These are phyloP conservation scores for Psilopogon haemacephalus DNA, from an alignment of 2,113 vertebrate genomes.

Conservation along the genomic window DNA sequence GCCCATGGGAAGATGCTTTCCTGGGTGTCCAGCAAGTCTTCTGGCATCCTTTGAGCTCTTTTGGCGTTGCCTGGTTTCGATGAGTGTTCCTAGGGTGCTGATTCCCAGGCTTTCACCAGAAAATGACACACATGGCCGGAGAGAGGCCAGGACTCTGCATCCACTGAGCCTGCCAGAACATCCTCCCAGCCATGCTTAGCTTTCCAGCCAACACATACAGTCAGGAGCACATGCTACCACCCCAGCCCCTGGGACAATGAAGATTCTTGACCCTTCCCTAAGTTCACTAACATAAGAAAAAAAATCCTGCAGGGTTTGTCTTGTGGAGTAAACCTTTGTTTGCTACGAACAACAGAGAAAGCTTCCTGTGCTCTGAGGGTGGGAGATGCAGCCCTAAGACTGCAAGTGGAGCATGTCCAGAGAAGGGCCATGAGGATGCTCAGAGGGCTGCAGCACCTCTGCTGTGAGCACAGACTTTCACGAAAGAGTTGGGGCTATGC, in stretches of 20 bases:
- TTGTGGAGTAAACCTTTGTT: not conserved
- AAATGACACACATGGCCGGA: not conserved
- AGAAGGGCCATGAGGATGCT: too few species aligned
- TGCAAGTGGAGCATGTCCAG: not conserved
- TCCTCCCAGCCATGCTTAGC: not conserved
- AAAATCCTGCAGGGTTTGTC: not conserved
- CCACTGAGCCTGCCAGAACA: not conserved
- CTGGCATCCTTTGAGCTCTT: not conserved
- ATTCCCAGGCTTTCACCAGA: not conserved
- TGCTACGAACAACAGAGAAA: not conserved
- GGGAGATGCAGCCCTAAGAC: not conserved
- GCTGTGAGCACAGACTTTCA: too few species aligned
- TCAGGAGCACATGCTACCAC: not conserved
- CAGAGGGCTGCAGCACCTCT: too few species aligned
- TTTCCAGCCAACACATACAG: not conserved
- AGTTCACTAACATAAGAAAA: not conserved
- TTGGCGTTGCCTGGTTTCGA: not conserved
- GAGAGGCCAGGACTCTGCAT: not conserved
- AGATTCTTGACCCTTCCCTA: not conserved
- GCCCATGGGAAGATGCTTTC: not conserved
- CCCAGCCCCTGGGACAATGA: not conserved
- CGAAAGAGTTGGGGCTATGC: too few species aligned
- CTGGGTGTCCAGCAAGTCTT: not conserved
- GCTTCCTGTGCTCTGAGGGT: not conserved
- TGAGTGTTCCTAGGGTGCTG: not conserved